Evolutionary conservation across 1,140 invertebrate genomes (phyloP).

Genomic region (Pogonomyrmex barbatus): DNA sequence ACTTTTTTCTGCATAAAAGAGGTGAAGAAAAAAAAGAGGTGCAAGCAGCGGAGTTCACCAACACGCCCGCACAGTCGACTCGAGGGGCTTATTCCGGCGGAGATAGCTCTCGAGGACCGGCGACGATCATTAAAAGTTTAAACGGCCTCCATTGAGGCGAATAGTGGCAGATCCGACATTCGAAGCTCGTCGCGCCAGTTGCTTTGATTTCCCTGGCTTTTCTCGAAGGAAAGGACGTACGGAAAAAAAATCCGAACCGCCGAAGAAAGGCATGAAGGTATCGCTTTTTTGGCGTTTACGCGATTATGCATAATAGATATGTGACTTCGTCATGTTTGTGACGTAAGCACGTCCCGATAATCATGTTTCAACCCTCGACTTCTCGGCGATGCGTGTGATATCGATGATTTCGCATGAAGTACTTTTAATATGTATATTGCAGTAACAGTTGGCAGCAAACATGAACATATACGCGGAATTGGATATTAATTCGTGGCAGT

Average conservation of each 20-base stretch:
- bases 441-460: background rate
- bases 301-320: background rate
- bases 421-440: background rate
- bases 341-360: background rate
- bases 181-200: slow-evolving; percentile 76
- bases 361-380: background rate
- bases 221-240: slow-evolving; percentile 42
- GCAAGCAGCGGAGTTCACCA: slow-evolving; percentile 22
- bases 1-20: slow-evolving; percentile 1
- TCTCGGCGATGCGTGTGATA: background rate
- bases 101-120: slow-evolving; percentile 74
- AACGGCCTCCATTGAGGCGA: slow-evolving; percentile 80
- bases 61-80: slow-evolving; percentile 65
- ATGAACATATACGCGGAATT: background rate
- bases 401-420: background rate
- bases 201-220: slow-evolving; percentile 64
- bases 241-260: slow-evolving; percentile 24
- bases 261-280: slow-evolving; percentile 26
- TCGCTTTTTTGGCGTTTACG: slow-evolving; percentile 39
- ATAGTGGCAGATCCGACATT: slow-evolving; percentile 76
- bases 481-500: background rate
- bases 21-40: background rate
- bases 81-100: slow-evolving; percentile 79
- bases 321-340: background rate
- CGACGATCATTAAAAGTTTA: slow-evolving; percentile 84